phyloP scores from a whole-genome alignment of 2,888 invertebrate species.

The Andrena flavipes region DNA sequence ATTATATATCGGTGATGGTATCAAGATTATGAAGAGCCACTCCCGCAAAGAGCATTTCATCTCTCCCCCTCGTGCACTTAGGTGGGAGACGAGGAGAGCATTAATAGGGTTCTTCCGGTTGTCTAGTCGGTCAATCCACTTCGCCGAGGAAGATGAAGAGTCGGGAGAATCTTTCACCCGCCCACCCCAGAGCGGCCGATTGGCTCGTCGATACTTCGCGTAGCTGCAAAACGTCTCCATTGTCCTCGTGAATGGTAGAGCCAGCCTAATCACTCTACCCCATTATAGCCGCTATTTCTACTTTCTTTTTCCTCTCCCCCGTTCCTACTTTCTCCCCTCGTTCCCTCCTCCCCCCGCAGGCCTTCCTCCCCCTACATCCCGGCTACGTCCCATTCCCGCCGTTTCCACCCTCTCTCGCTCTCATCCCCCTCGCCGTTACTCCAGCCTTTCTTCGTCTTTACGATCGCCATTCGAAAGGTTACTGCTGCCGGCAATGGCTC shows the following conservation, averaged over 20 bases:
- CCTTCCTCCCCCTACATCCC: slow-evolving; percentile 7
- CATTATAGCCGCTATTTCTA: slow-evolving; percentile 69
- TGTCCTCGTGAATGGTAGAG: slow-evolving; percentile 75
- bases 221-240: slow-evolving; percentile 72
- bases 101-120: slow-evolving; percentile 67
- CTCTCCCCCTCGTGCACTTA: slow-evolving; percentile 27
- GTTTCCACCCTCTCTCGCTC: slow-evolving; percentile 18
- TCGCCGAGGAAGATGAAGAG: slow-evolving; percentile 64
- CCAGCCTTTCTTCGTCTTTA: slow-evolving; percentile 68
- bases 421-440: slow-evolving; percentile 8
- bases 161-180: slow-evolving; percentile 59
- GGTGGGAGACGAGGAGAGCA: slow-evolving; percentile 34
- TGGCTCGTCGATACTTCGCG: slow-evolving; percentile 73
- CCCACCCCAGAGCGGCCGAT: slow-evolving; percentile 64
- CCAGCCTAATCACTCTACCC: slow-evolving; percentile 78
- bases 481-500: slow-evolving; percentile 67
- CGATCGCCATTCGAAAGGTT: slow-evolving; percentile 74
- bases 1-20: slow-evolving; percentile 2
- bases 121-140: slow-evolving; percentile 71
- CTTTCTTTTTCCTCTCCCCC: slow-evolving; percentile 24
- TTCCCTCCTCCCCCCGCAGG: background rate
- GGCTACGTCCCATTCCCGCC: slow-evolving; percentile 8
- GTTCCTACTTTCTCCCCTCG: slow-evolving; percentile 8
- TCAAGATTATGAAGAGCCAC: slow-evolving; percentile 19
- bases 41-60: slow-evolving; percentile 26